Conservation (phyloP, 2,797 vertebrate genomes). For the Gouania willdenowi region DNA sequence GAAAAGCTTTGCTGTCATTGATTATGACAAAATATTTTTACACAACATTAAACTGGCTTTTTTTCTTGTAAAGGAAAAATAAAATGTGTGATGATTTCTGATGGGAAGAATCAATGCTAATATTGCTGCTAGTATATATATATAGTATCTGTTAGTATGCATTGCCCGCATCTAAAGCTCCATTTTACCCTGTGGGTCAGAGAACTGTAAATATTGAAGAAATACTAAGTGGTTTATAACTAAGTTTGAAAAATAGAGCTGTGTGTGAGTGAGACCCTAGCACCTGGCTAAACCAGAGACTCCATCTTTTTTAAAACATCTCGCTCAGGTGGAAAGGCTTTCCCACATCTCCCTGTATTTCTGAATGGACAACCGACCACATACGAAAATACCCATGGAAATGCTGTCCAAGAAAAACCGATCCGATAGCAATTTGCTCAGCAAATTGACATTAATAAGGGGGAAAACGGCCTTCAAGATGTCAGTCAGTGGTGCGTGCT, state of each 20-base stretch:
- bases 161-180: constrained; percentile 5
- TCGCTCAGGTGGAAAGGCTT: constrained; percentile 67
- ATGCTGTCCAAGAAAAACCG: constrained; percentile 75
- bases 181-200: constrained; percentile 10
- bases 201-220: constrained; percentile 33
- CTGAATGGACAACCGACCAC: constrained; percentile 70
- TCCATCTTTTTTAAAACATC: constrained; percentile 64
- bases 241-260: constrained; percentile 47
- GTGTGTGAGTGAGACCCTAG: constrained; percentile 35
- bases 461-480: constrained; percentile 70
- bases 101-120: too few species aligned
- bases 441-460: constrained; percentile 80
- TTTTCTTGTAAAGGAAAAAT: too few species aligned
- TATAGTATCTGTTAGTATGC: constrained; percentile 2
- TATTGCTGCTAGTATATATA: background rate
- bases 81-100: too few species aligned
- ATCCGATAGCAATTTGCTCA: constrained; percentile 77
- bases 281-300: constrained; percentile 40
- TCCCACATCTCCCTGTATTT: constrained; percentile 62
- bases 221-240: constrained; percentile 26
- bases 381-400: constrained; percentile 66
- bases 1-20: too few species aligned
- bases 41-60: constrained; percentile 2
- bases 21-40: too few species aligned
- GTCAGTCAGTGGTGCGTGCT: constrained; percentile 72